These are phyloP conservation scores for Nibea coibor DNA, from an alignment of 2,113 vertebrate species.

Conservation along the genomic window DNA sequence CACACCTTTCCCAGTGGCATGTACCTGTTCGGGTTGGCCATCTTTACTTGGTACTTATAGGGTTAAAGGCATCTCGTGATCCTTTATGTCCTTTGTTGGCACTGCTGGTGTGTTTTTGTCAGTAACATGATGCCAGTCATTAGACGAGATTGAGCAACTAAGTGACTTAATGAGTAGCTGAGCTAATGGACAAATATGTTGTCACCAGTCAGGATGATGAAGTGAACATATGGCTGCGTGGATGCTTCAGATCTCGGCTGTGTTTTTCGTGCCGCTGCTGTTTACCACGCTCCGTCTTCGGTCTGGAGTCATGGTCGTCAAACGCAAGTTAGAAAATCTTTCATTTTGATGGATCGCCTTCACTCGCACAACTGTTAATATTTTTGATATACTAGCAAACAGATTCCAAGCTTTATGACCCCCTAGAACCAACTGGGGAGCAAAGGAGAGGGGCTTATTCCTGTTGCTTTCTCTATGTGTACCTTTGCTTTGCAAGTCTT, in stretches of 20 bases:
- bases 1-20: neutral
- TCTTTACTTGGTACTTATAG: neutral
- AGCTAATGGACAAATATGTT: neutral
- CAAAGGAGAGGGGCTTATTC: slow-evolving; percentile 1
- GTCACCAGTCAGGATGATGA: neutral
- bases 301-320: neutral
- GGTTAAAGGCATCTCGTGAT: neutral
- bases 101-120: neutral
- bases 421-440: neutral
- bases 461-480: neutral
- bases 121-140: neutral
- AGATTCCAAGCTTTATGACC: slow-evolving; percentile 16
- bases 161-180: neutral
- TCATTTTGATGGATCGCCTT: slow-evolving; percentile 7
- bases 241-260: neutral
- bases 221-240: neutral
- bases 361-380: neutral
- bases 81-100: neutral
- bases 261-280: slow-evolving; percentile 14
- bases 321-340: neutral
- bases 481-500: slow-evolving; percentile 53
- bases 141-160: neutral
- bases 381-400: slow-evolving; percentile 1
- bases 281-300: neutral
- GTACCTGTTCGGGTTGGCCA: neutral